Evolutionary conservation across 1,140 invertebrate genomes (phyloP).

Genomic region (Bombus picipes): DNA sequence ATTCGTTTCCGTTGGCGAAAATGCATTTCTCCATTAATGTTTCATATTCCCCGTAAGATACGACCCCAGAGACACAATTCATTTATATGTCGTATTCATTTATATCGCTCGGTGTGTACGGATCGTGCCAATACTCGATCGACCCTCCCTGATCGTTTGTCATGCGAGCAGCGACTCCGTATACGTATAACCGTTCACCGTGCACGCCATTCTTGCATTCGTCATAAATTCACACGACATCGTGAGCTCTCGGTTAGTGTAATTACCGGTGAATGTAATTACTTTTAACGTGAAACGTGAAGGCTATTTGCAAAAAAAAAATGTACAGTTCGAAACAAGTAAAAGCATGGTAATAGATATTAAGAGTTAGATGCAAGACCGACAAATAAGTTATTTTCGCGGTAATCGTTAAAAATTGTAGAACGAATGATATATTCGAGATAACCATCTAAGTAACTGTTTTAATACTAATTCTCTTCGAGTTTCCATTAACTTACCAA

Average conservation of each 20-base stretch:
- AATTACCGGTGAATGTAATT: slow-evolving; percentile 46
- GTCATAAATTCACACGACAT: slow-evolving; percentile 49
- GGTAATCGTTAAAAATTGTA: too few relatives aligned
- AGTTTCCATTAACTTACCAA: too few relatives aligned
- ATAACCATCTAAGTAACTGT: background rate
- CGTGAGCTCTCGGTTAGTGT: slow-evolving; percentile 11
- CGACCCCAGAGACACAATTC: slow-evolving; percentile 77
- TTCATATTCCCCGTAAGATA: slow-evolving; percentile 78
- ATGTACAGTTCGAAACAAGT: background rate
- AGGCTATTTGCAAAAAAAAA: background rate
- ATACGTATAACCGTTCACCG: slow-evolving; percentile 7
- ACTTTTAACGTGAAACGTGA: slow-evolving; percentile 17
- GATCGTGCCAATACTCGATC: slow-evolving; percentile 80
- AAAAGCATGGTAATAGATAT: background rate
- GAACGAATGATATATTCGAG: too few relatives aligned
- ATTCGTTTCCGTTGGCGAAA: slow-evolving; percentile 79
- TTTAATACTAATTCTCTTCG: background rate
- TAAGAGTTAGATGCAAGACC: background rate
- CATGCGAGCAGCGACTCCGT: slow-evolving; percentile 62
- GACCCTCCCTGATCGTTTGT: slow-evolving; percentile 77
- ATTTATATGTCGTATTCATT: slow-evolving; percentile 81
- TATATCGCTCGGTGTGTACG: slow-evolving; percentile 74
- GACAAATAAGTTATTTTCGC: too few relatives aligned
- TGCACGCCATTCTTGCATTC: slow-evolving; percentile 57
- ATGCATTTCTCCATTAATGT: slow-evolving; percentile 80